These are phyloP conservation scores for Oreotrochilus melanogaster DNA, from an alignment of 2,113 vertebrate species.

Conservation along the genomic window DNA sequence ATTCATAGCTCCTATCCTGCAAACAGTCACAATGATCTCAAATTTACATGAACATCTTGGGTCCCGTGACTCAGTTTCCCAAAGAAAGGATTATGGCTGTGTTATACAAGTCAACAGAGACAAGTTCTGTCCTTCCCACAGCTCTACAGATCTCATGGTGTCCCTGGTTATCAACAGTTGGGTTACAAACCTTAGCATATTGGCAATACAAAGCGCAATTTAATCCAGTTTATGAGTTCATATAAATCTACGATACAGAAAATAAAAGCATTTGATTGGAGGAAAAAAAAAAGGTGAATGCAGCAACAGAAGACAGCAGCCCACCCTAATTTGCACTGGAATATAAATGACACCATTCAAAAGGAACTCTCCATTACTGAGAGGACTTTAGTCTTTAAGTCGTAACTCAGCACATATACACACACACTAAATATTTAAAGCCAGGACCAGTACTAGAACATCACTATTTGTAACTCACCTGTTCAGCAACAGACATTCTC, in stretches of 20 bases:
- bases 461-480: slow-evolving; percentile 79
- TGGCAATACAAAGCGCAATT: not conserved
- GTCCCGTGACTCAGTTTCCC: not conserved
- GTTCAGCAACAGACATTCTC: slow-evolving; percentile 98
- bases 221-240: not conserved
- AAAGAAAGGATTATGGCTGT: not conserved
- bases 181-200: not conserved
- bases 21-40: not conserved
- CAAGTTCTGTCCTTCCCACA: not conserved
- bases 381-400: not conserved
- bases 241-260: not conserved
- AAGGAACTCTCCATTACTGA: not conserved
- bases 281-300: not conserved
- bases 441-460: not conserved
- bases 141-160: not conserved
- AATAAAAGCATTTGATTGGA: not conserved
- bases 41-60: fast-evolving
- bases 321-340: not conserved
- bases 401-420: not conserved
- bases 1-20: not conserved
- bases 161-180: not conserved
- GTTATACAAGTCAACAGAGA: not conserved
- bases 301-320: not conserved
- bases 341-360: not conserved
- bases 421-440: not conserved